Evolutionary conservation across 2,797 vertebrate species (phyloP).

Genomic region (Synanceia verrucosa): DNA sequence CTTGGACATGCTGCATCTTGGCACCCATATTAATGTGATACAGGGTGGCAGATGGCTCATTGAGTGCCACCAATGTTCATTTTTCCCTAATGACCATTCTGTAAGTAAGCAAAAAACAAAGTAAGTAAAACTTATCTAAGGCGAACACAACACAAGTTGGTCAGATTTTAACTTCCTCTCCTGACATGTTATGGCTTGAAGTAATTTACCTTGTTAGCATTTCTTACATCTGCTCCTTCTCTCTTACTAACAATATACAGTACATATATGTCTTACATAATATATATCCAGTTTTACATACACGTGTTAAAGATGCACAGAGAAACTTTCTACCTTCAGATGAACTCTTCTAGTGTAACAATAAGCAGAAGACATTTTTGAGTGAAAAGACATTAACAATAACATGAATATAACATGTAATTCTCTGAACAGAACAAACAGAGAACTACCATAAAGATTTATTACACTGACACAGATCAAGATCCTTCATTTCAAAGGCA

Average conservation of each 20-base stretch:
- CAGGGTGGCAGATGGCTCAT: constrained; percentile 68
- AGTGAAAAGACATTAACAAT: not conserved
- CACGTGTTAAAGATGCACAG: not conserved
- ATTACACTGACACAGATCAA: not conserved
- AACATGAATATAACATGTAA: not conserved
- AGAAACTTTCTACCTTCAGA: not conserved
- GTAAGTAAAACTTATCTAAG: not conserved
- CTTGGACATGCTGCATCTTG: constrained; percentile 59
- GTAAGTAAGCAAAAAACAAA: constrained; percentile 13
- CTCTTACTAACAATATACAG: not conserved
- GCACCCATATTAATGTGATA: constrained; percentile 42
- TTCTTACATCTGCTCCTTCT: not conserved
- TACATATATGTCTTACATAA: not conserved
- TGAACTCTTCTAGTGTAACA: not conserved
- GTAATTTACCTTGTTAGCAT: too few species aligned
- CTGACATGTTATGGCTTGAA: not conserved
- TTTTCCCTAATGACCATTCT: constrained; percentile 33
- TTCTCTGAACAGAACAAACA: not conserved
- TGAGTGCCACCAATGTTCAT: constrained; percentile 37
- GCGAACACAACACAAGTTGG: not conserved
- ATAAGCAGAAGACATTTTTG: not conserved
- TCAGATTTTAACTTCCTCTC: not conserved
- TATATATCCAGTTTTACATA: not conserved
- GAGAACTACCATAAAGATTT: not conserved
- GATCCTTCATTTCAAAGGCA: constrained; percentile 22